A percentile compares a stretch with the other conserved stretches of the same genome.
phyloP scores from a whole-genome alignment of 2,113 vertebrate genomes.

The Nycticryphes semicollaris region DNA sequence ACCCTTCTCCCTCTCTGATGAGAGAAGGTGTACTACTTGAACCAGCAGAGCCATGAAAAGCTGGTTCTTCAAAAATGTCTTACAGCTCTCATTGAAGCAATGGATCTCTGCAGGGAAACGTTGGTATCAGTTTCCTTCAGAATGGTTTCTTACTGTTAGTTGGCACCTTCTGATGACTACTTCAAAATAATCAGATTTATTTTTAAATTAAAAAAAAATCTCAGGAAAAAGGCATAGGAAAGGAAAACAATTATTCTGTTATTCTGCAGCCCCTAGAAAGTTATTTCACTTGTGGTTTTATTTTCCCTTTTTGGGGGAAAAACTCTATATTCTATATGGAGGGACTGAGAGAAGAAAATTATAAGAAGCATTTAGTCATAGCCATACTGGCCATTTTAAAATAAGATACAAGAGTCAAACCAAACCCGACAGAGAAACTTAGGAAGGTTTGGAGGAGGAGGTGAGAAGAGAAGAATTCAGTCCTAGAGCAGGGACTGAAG shows the following conservation, averaged over 20 bases:
- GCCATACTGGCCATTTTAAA: background rate
- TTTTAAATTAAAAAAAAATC: background rate
- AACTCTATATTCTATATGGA: background rate
- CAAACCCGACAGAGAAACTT: background rate
- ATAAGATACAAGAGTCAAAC: background rate
- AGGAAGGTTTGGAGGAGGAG: background rate
- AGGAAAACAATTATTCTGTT: background rate
- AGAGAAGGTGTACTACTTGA: background rate
- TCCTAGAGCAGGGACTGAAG: background rate
- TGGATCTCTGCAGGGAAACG: background rate
- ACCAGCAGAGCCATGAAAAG: background rate
- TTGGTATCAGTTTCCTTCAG: background rate
- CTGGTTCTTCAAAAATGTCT: background rate
- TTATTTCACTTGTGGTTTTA: background rate
- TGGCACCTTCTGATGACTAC: slow-evolving; percentile 42
- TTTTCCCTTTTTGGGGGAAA: background rate
- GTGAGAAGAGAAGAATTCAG: background rate
- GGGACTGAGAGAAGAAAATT: background rate
- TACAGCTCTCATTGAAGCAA: background rate
- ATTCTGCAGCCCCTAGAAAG: background rate
- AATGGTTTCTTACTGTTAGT: slow-evolving; percentile 33
- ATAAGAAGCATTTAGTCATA: background rate
- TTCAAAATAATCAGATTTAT: background rate
- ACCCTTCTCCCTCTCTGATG: background rate
- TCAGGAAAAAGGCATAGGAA: background rate